A percentile compares a stretch with the other conserved stretches of the same genome.
Conservation (phyloP, 2,797 vertebrate genomes). For the Anas bahamensis region DNA sequence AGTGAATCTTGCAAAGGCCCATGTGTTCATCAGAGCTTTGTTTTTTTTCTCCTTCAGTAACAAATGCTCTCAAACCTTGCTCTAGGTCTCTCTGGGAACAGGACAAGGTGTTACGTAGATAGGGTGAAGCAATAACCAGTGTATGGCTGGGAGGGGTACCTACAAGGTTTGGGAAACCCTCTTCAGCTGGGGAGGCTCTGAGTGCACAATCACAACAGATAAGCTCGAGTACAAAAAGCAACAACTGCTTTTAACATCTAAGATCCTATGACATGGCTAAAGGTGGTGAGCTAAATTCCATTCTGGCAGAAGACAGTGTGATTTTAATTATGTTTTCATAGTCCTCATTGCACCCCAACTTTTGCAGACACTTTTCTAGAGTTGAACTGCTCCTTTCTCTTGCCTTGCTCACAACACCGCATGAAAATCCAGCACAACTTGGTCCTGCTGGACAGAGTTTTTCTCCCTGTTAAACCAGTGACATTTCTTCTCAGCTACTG, state of each 20-base stretch:
- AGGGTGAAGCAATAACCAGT: not conserved
- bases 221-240: not conserved
- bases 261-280: not conserved
- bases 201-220: not conserved
- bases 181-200: not conserved
- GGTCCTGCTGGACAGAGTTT: not conserved
- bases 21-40: not conserved
- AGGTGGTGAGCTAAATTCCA: not conserved
- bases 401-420: not conserved
- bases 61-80: not conserved
- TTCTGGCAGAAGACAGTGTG: not conserved
- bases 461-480: not conserved
- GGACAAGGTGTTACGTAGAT: not conserved
- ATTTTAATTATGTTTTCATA: not conserved
- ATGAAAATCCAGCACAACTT: not conserved
- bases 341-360: not conserved
- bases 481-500: conserved; percentile 23
- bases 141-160: not conserved
- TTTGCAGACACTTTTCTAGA: not conserved
- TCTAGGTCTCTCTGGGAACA: not conserved
- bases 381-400: not conserved
- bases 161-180: not conserved
- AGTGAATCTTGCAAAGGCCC: not conserved
- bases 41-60: not conserved
- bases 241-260: not conserved